Evolutionary conservation across 2,797 vertebrate species (phyloP), one percentile per base, ranked within the genome.

Genomic region (Hapalemur alaotrensis): DNA sequence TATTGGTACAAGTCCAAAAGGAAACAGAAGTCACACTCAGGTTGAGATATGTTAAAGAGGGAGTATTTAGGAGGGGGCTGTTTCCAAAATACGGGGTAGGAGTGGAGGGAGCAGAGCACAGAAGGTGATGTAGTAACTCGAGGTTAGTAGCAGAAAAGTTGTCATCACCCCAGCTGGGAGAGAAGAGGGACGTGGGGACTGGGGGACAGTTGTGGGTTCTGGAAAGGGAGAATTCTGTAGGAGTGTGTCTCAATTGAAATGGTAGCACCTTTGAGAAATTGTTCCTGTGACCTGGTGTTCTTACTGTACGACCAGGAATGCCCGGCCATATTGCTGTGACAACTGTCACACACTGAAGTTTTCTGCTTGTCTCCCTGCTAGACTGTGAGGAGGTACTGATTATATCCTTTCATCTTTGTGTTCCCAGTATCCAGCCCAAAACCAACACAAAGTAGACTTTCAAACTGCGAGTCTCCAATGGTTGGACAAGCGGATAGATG

Each of bases 391-490:
- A 69, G 9, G 15, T 3, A 23, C 15, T 52, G 28, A 50, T 48
- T 30, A 8, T 25, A 3, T 10, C 38, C 18, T 70, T 3, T 63
- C 17, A 2, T 41, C 28, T 67, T 28, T 52, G 35, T 14, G 18
- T 59, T 75, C 28, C 59, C 30, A 17, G 3, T 67, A n/a, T 61
- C 80, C 43, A 57, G 54, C 48, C 59, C 35, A 12, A 61, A 22
- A 61, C 43, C 43, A 80, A 13, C 46, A 28, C 38, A 83, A 80
- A 54, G 35, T 23, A 73, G 59, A 70, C 70, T 65, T 87, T 90
- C 28, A 80, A 65, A 82, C 30, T 22, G 4, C 9, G 3, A 32
- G 61, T 69, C 59, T 76, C 22, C 8, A 61, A 38, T 35, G 48
- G 38, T n/a, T 65, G 46, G 43, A 30, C 23, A 75, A 43, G 15